Base-by-base conservation (phyloP, 2,888 invertebrate genomes). In the Meloe dianella region DNA sequence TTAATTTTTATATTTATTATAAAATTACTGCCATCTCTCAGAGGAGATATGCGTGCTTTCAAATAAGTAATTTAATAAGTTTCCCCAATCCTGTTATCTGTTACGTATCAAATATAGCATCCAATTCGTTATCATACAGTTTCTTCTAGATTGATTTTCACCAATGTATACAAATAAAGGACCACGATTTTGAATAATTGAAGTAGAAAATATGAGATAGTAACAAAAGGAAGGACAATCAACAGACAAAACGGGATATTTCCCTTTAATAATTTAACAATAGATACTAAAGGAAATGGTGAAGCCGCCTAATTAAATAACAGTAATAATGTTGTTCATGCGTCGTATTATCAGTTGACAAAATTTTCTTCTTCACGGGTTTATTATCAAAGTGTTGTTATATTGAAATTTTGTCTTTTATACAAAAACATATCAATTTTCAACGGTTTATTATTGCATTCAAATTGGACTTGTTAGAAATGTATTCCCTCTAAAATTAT, bases 181-280 rank as follows among this genome's bases (percentile, higher is more conserved):
- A 41, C 0, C 6, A 64, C 60, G 62, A 64, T 64, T 67, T 67
- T 60, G 62, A 67, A 64, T 67, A 67, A 62, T 67, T 64, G 59
- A 27, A 14, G 38, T 32, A 29, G 62, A 68, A 65, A 68, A 68
- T 47, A 54, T 63, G 57, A 63, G 56, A 62, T 41, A 60, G 51
- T 59, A 61, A 47, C 56, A 51, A 59, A 61, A 61, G 61, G 51
- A 17, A 61, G 22, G 56, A 60, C 60, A 58, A 60, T 64, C 32
- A 54, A 35, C 10, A 60, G n/a, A 17, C 57, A 32, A 41, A 67
- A 65, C 68, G 61, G 62, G 60, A 60, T 38, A 24, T 24, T 24
- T 67, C 57, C 65, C 57, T 65, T 22, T 58, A 68, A 65, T 63
- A 65, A 65, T 68, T 65, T 60, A 65, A 65, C 68, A 68, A 68